These are phyloP conservation scores for Conus canariensis DNA, from an alignment of 2,888 invertebrate species.

Conservation along the genomic window DNA sequence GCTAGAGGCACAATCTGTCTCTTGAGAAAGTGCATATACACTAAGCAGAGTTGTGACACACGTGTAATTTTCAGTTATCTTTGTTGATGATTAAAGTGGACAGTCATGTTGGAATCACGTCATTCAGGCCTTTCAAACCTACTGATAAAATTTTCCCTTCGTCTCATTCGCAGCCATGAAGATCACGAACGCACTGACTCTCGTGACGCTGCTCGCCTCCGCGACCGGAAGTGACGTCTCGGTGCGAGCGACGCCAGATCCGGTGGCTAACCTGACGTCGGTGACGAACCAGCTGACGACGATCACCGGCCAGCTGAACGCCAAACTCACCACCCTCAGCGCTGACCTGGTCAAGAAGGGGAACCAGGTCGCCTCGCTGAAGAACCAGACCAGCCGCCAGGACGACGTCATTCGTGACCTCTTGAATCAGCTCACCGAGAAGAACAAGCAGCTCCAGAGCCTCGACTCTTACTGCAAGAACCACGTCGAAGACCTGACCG, in stretches of 20 bases:
- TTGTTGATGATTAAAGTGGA: too few relatives aligned
- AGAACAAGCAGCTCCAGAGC: background rate
- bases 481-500: background rate
- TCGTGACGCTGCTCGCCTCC: background rate
- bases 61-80: too few relatives aligned
- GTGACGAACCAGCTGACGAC: background rate
- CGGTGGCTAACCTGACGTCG: background rate
- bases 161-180: background rate
- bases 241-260: background rate
- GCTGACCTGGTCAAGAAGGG: slow-evolving; percentile 3
- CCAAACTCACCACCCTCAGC: background rate
- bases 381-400: background rate
- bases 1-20: too few relatives aligned
- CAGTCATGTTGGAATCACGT: too few relatives aligned
- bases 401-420: background rate
- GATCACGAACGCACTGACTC: background rate
- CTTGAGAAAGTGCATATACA: too few relatives aligned
- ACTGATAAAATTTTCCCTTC: too few relatives aligned
- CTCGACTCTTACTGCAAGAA: background rate
- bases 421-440: background rate
- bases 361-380: background rate
- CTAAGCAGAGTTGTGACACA: too few relatives aligned
- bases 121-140: too few relatives aligned
- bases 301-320: background rate
- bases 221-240: slow-evolving; percentile 19